Evolutionary conservation across 2,113 vertebrate genomes (phyloP).

Genomic region (Thalassarche chlororhynchos): DNA sequence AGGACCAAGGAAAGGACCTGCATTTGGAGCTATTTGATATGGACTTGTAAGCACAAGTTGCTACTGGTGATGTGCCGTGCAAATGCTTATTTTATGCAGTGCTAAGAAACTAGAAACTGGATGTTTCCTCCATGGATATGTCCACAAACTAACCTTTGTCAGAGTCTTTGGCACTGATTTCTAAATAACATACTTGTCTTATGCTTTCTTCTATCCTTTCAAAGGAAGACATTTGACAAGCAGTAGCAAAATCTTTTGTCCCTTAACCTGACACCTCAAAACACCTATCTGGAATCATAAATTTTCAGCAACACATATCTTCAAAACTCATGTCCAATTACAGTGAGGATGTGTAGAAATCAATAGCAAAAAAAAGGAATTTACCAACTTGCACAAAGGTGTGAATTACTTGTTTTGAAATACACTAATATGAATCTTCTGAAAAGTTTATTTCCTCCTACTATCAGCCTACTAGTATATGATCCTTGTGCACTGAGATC

Average conservation of each 20-base stretch:
- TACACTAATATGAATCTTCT: background rate
- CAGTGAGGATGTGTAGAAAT: background rate
- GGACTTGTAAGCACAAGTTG: background rate
- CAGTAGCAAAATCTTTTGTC: background rate
- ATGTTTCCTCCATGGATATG: background rate
- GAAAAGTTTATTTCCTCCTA: background rate
- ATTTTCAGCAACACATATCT: background rate
- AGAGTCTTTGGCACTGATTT: background rate
- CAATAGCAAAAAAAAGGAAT: background rate
- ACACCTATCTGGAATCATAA: background rate
- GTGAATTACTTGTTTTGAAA: background rate
- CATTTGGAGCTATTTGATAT: background rate
- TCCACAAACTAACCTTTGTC: background rate
- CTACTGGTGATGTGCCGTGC: fast-evolving
- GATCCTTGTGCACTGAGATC: background rate
- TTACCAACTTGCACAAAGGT: background rate
- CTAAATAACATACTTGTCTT: background rate
- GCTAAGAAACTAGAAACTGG: background rate
- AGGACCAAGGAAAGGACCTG: background rate
- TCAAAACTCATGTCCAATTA: background rate
- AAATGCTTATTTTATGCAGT: background rate
- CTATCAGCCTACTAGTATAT: background rate
- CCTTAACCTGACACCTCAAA: background rate
- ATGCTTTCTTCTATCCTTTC: background rate
- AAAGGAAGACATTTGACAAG: background rate